Base-by-base conservation (phyloP, 2,113 vertebrate species). In the Pollimyrus isidori region DNA sequence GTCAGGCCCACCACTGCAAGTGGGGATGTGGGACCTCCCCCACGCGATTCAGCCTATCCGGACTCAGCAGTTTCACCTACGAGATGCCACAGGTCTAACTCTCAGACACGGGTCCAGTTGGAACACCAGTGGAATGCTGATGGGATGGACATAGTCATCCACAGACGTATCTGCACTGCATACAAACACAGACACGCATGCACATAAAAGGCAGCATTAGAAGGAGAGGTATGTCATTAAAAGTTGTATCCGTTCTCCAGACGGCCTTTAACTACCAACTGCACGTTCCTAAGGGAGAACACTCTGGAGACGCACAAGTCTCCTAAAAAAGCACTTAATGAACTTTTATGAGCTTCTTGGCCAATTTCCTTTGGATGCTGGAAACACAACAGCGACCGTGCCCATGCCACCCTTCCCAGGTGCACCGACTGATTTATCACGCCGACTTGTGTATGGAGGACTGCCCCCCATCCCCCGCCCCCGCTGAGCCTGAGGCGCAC, bases 281-380 rank as follows among this genome's bases (percentile, higher is more conserved):
- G 26, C 30, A 1, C 1, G 30, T 46, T 0, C 30, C 52, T 26
- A 9, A 0, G 53, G 39, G 53, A n/a, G 10, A 45, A 30, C 4
- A 4, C 62, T n/a, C n/a, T 30, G 3, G 10, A 5, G n/a, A 30
- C 0, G 3, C 45, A 49, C 13, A 2, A 26, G 13, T 15, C 45
- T 17, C 45, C 62, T 7, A 15, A 88, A 73, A 46, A 49, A 73
- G 62, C 87, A 19, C 15, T 88, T 88, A 88, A 88, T 88, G 39
- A 65, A 58, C 50, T 88, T 76, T 88, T 49, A 88, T 88, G 87
- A 88, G 87, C 35, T 88, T 50, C 45, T 88, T 21, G 2, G 45
- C 15, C 26, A 76, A 73, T 88, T 88, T 88, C 87, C 87, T 76
- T 73, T 76, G 45, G 58, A 30, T 49, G n/a, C 35, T 5, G 23